Conservation (phyloP, 2,113 vertebrate genomes). For the Balaenoptera acutorostrata region DNA sequence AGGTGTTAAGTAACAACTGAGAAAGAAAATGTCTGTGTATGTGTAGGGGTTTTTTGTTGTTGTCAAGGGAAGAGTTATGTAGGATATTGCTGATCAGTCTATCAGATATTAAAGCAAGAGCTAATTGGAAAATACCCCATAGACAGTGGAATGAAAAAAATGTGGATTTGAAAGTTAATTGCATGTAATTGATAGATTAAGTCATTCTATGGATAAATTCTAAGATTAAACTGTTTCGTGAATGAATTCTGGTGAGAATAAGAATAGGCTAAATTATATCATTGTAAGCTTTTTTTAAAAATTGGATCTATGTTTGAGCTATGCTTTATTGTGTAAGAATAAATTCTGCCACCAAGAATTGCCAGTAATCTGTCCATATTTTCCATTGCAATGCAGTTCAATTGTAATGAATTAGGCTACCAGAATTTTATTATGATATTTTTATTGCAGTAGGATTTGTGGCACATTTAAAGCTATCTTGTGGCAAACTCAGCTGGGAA, state of each 20-base stretch:
- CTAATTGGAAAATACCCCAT: background rate
- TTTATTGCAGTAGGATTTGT: background rate
- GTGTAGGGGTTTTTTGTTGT: background rate
- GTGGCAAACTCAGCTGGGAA: background rate
- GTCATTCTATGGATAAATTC: background rate
- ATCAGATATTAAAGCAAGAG: background rate
- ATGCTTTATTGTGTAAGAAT: slow-evolving; percentile 3
- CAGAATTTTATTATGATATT: background rate
- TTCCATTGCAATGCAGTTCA: background rate
- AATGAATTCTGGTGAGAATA: slow-evolving; percentile 28
- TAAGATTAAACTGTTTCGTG: background rate
- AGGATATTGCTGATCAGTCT: background rate
- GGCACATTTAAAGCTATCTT: background rate
- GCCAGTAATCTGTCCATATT: background rate
- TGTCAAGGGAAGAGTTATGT: background rate
- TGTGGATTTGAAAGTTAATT: background rate
- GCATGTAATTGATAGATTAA: background rate
- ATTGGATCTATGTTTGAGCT: background rate
- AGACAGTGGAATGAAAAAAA: background rate
- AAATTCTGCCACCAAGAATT: background rate
- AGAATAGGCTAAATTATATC: background rate
- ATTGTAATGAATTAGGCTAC: background rate
- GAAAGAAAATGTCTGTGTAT: background rate
- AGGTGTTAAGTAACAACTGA: background rate
- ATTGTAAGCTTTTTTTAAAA: background rate